phyloP scores from a whole-genome alignment of 2,888 invertebrate species.

The Synergus laeviventris region DNA sequence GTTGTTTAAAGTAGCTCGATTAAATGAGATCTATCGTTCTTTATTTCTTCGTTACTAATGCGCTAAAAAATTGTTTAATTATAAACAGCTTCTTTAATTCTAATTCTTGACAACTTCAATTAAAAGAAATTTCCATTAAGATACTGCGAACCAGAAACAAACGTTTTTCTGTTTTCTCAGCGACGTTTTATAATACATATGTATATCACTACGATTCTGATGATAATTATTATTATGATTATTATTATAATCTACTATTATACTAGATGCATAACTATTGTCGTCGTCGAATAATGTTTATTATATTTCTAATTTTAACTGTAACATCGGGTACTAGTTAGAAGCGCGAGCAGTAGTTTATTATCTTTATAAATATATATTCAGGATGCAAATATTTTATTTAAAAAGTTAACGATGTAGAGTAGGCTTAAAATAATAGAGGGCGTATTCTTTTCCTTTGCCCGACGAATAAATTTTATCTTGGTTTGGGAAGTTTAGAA shows the following conservation, averaged over 20 bases:
- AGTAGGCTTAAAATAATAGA: slow-evolving; percentile 1
- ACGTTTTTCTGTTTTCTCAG: slow-evolving; percentile 53
- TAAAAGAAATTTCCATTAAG: slow-evolving; percentile 52
- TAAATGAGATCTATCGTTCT: slow-evolving; percentile 42
- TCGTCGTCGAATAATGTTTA: slow-evolving; percentile 65
- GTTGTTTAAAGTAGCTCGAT: slow-evolving; percentile 44
- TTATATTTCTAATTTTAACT: slow-evolving; percentile 68
- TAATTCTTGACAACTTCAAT: slow-evolving; percentile 27
- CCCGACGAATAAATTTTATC: slow-evolving; percentile 25
- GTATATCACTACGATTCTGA: slow-evolving; percentile 51
- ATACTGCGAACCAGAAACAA: slow-evolving; percentile 13
- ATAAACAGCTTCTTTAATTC: background rate
- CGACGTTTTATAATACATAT: slow-evolving; percentile 43
- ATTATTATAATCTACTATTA: slow-evolving; percentile 60
- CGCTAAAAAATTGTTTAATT: background rate
- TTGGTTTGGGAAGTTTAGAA: slow-evolving; percentile 17
- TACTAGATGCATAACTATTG: slow-evolving; percentile 57
- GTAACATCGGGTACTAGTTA: slow-evolving; percentile 72
- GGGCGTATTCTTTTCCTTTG: slow-evolving; percentile 40
- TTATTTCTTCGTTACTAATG: slow-evolving; percentile 21
- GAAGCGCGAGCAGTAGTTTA: slow-evolving; percentile 53
- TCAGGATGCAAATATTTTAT: slow-evolving; percentile 67
- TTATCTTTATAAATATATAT: slow-evolving; percentile 15
- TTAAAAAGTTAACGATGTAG: slow-evolving; percentile 54
- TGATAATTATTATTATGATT: slow-evolving; percentile 45